A percentile compares a stretch with the other conserved stretches of the same genome.
These are phyloP conservation scores for Rhinella marina DNA, from an alignment of 2,797 vertebrate genomes.

Conservation along the genomic window DNA sequence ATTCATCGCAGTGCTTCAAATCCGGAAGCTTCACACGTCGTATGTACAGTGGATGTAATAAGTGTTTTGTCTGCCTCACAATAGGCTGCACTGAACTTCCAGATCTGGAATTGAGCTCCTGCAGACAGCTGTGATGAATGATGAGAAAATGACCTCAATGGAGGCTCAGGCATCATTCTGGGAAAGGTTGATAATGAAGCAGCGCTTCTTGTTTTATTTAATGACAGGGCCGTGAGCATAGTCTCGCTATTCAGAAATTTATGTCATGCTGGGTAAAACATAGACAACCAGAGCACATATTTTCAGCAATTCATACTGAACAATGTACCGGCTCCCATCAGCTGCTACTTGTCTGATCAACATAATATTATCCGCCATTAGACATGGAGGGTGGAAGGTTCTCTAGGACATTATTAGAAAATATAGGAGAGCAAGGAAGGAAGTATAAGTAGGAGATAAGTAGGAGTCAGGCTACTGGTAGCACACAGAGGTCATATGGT, in stretches of 20 bases:
- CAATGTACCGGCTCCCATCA: constrained; percentile 18
- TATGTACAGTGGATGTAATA: constrained; percentile 23
- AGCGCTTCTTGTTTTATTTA: constrained; percentile 53
- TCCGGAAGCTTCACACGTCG: constrained; percentile 2
- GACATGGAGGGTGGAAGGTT: not conserved
- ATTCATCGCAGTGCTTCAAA: constrained; percentile 25
- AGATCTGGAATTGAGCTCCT: constrained; percentile 36
- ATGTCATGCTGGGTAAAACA: constrained; percentile 47
- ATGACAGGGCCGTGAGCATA: constrained; percentile 54
- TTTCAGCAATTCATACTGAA: constrained; percentile 25
- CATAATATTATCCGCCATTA: constrained; percentile 6
- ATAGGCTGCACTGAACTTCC: constrained; percentile 29
- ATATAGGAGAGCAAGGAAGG: not conserved
- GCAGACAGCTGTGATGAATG: constrained; percentile 54
- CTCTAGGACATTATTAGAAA: not conserved
- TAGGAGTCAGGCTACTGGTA: not conserved
- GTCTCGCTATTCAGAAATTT: constrained; percentile 49
- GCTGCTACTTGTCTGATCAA: not conserved
- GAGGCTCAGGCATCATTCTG: constrained; percentile 35
- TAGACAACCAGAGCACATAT: constrained; percentile 42
- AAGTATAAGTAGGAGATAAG: not conserved
- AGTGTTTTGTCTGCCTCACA: constrained; percentile 30
- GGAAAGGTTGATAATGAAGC: constrained; percentile 52
- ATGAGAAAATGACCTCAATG: constrained; percentile 46
- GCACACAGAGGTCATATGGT: too few species aligned